Conservation (phyloP, 2,888 invertebrate species). For the Pediacus dermestoides region DNA sequence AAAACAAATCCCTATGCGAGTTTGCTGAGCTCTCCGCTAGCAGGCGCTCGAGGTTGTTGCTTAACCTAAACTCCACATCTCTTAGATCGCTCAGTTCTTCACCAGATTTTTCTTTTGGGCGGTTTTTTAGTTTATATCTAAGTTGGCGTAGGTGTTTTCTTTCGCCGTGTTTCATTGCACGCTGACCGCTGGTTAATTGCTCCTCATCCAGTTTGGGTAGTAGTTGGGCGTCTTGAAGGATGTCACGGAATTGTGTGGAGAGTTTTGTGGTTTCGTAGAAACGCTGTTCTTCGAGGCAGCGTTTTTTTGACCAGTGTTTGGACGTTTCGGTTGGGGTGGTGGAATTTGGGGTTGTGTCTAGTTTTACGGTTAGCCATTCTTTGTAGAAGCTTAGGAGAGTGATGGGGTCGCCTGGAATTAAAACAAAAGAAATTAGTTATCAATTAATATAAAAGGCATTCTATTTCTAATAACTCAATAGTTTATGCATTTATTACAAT, state of each 20-base stretch:
- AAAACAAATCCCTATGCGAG: constrained; percentile 63
- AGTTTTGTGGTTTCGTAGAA: constrained; percentile 96
- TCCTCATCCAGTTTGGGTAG: constrained; percentile 35
- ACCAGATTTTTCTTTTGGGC: too few species aligned
- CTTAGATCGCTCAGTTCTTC: constrained; percentile 43
- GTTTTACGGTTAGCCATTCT: constrained; percentile 83
- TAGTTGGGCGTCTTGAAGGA: constrained; percentile 61
- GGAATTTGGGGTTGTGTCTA: constrained; percentile 39
- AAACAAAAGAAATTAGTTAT: too few species aligned
- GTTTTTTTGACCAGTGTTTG: constrained; percentile 80
- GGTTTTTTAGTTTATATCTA: constrained; percentile 46
- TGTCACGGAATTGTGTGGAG: constrained; percentile 79
- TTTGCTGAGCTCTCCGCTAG: constrained; percentile 62
- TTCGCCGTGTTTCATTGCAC: constrained; percentile 84
- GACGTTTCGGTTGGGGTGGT: constrained; percentile 45
- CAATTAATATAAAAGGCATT: too few species aligned
- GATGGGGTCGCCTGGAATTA: too few species aligned
- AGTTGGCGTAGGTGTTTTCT: constrained; percentile 79
- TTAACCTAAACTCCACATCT: constrained; percentile 64
- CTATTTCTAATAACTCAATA: too few species aligned
- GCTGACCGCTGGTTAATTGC: constrained; percentile 66
- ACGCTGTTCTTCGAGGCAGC: constrained; percentile 94
- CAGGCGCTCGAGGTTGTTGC: constrained; percentile 63
- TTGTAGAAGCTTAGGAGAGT: constrained; percentile 83
- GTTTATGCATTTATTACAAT: too few species aligned